These are phyloP conservation scores for Melolontha melolontha DNA, from an alignment of 2,888 invertebrate genomes.

Conservation along the genomic window DNA sequence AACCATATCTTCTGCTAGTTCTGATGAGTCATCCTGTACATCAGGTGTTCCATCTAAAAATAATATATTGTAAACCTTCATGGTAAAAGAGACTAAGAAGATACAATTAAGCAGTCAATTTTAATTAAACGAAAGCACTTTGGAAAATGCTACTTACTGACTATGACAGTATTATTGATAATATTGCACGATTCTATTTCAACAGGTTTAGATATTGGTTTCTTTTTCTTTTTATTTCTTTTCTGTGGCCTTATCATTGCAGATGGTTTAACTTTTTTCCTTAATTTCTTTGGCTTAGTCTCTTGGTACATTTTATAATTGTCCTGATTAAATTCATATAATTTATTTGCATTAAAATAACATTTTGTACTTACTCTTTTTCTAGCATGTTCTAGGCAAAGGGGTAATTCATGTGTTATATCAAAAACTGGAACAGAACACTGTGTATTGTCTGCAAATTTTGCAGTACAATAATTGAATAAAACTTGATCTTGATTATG, in stretches of 20 bases:
- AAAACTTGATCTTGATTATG: slow-evolving; percentile 81
- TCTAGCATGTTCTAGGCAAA: slow-evolving; percentile 88
- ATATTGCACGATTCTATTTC: slow-evolving; percentile 43
- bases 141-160: slow-evolving; percentile 31
- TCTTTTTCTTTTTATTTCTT: slow-evolving; percentile 68
- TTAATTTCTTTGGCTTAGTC: slow-evolving; percentile 78
- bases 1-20: slow-evolving; percentile 64
- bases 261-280: slow-evolving; percentile 72
- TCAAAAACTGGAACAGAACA: slow-evolving; percentile 85
- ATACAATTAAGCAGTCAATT: no score
- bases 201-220: slow-evolving; percentile 32
- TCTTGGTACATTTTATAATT: slow-evolving; percentile 84
- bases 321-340: slow-evolving; percentile 68
- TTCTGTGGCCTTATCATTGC: slow-evolving; percentile 70
- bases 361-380: slow-evolving; percentile 72
- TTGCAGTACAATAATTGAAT: slow-evolving; percentile 84
- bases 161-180: slow-evolving; percentile 41
- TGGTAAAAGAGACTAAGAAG: no score
- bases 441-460: slow-evolving; percentile 82
- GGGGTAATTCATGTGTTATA: slow-evolving; percentile 82
- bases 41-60: slow-evolving; percentile 35
- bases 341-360: slow-evolving; percentile 5
- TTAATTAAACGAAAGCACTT: not conserved
- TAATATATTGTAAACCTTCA: not conserved
- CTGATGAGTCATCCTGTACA: slow-evolving; percentile 53